phyloP scores from a whole-genome alignment of 2,888 invertebrate species.

The Temnothorax ravouxi region DNA sequence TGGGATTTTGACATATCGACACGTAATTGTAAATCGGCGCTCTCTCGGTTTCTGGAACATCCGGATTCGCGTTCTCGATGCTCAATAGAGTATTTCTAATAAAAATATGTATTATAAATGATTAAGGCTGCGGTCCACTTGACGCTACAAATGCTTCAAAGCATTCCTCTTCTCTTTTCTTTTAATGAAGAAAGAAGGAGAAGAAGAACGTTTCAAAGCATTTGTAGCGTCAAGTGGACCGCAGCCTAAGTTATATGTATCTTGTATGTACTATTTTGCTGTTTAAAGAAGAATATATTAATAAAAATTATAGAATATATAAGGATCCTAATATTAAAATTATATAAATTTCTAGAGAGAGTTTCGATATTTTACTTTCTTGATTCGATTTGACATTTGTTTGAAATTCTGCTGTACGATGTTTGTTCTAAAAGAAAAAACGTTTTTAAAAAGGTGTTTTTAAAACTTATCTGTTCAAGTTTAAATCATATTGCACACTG shows the following conservation, averaged over 20 bases:
- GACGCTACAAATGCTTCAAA: too few relatives aligned
- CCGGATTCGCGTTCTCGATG: not conserved
- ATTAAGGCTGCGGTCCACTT: too few relatives aligned
- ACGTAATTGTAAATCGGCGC: conserved; percentile 95
- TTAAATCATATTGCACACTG: not conserved
- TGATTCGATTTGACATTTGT: not conserved
- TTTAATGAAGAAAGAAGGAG: too few relatives aligned
- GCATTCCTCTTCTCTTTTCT: too few relatives aligned
- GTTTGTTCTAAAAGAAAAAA: not conserved
- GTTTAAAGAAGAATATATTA: not conserved
- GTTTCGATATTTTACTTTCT: not conserved
- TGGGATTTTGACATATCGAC: conserved; percentile 93
- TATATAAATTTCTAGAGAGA: not conserved
- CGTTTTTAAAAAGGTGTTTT: too few relatives aligned
- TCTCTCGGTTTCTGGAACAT: conserved; percentile 78
- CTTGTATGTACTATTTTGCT: not conserved
- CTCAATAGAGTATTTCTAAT: conserved; percentile 28
- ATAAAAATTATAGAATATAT: not conserved
- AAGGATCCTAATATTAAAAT: not conserved
- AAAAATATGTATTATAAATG: conserved; percentile 5
- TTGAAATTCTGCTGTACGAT: not conserved
- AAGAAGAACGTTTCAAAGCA: too few relatives aligned
- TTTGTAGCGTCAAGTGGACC: too few relatives aligned
- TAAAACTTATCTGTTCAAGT: not conserved
- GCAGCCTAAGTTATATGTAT: not conserved